Base-by-base conservation (phyloP, 1,140 invertebrate genomes). In the Saxidomus purpurata region DNA sequence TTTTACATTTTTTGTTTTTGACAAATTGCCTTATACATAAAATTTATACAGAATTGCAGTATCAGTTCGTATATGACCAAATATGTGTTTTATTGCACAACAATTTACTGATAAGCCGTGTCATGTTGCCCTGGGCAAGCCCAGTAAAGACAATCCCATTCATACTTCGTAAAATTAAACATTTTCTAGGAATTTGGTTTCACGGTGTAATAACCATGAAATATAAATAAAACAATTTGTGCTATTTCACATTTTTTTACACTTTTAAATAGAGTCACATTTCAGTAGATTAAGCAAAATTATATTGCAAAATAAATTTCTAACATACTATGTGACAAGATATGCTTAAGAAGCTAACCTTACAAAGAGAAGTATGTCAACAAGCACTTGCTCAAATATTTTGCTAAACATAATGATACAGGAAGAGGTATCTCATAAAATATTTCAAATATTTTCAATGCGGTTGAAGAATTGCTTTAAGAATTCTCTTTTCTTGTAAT, bases 401-500 rank as follows among this genome's bases (percentile, higher is more conserved):
- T 67, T 25, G n/a, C 31, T 9, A 55, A 55, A 55, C 19, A 55
- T n/a, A 55, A 55, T 55, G 2, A n/a, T 55, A 67, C 28, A 67
- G 19, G 61, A 31, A 67, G 28, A 67, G 28, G 61, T n/a, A 67
- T 31, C 31, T 6, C 61, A 67, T 67, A 6, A 36, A 67, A 67
- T 67, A 31, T 67, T 67, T 67, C 61, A 67, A 67, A 67, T 67
- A 67, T 67, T 67, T 55, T 67, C 25, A 67, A 31, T 67, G 19
- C 4, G 61, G 61, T 22, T 22, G n/a, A 61, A 22, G 4, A 22
- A 19, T 11, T 47, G 43, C 17, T 47, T 47, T 47, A 9, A 9
- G 8, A 9, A 47, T 47, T 47, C 43, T 47, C 43, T 47, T 47
- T 47, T 47, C 17, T 9, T 9, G 17, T 17, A 9, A 47, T 47